Evolutionary conservation across 2,797 vertebrate genomes (phyloP).

Genomic region (Cyprinodon diabolis): DNA sequence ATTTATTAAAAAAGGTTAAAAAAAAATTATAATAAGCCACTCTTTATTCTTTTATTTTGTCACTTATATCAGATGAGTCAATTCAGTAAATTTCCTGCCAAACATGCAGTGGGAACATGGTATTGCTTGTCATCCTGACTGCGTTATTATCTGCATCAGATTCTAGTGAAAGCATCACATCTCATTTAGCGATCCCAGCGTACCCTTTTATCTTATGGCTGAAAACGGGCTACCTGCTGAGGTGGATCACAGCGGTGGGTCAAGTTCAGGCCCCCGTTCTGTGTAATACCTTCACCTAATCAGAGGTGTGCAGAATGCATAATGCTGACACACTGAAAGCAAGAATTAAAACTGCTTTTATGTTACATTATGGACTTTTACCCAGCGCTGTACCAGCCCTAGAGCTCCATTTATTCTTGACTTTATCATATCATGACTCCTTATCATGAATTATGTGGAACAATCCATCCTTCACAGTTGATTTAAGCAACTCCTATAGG

Average conservation of each 20-base stretch:
- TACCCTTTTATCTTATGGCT: background rate
- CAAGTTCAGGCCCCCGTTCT: background rate
- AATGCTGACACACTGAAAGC: background rate
- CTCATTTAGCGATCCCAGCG: background rate
- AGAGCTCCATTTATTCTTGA: background rate
- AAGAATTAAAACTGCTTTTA: slow-evolving; percentile 1
- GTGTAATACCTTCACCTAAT: background rate
- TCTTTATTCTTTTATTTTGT: too few relatives aligned
- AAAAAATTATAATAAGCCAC: too few relatives aligned
- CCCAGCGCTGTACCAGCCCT: background rate
- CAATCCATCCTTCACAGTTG: background rate
- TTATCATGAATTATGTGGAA: background rate
- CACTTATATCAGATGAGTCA: background rate
- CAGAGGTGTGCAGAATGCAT: background rate
- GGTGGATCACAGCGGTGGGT: background rate
- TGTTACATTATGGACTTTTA: background rate
- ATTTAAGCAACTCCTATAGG: background rate
- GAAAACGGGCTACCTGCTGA: background rate
- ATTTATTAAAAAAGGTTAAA: too few relatives aligned
- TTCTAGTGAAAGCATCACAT: background rate
- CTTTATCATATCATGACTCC: background rate
- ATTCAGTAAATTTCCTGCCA: background rate
- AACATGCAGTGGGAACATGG: too few relatives aligned
- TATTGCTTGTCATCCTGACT: background rate
- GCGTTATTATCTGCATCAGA: background rate